Evolutionary conservation across 2,888 invertebrate genomes (phyloP).

Genomic region (Hypomecis atomaria): DNA sequence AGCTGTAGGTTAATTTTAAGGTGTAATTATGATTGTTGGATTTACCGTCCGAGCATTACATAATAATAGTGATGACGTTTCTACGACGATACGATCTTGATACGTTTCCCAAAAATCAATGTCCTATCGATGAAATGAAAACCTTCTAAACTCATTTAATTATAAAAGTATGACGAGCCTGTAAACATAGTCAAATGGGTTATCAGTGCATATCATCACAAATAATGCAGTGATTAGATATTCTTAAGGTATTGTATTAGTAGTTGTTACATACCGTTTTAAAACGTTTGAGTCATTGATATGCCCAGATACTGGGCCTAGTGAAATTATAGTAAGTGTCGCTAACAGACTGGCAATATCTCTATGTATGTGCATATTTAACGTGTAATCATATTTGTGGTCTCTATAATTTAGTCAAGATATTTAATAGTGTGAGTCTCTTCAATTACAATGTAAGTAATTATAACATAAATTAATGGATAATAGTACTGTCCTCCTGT

Average conservation of each 20-base stretch:
- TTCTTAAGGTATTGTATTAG: constrained; percentile 84
- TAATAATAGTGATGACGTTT: constrained; percentile 79
- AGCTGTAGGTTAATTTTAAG: constrained; percentile 81
- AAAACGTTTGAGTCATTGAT: constrained; percentile 81
- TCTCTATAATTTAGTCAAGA: constrained; percentile 84
- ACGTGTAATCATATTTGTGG: constrained; percentile 78
- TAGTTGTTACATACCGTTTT: constrained; percentile 82
- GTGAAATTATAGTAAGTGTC: constrained; percentile 83
- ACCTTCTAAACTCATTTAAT: constrained; percentile 70
- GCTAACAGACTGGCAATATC: constrained; percentile 84
- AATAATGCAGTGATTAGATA: constrained; percentile 83
- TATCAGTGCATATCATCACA: constrained; percentile 85
- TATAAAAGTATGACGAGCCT: constrained; percentile 62
- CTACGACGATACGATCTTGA: constrained; percentile 72
- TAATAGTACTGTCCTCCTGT: constrained; percentile 79
- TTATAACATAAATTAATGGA: constrained; percentile 73
- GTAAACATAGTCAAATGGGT: constrained; percentile 74
- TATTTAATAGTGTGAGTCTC: constrained; percentile 84
- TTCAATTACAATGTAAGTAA: constrained; percentile 77
- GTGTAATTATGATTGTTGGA: constrained; percentile 80
- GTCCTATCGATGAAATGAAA: constrained; percentile 68
- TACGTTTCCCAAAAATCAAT: constrained; percentile 66
- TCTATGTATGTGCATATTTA: constrained; percentile 82
- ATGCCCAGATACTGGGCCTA: constrained; percentile 80
- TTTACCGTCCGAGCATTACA: constrained; percentile 82